Evolutionary conservation across 2,888 invertebrate species (phyloP).

Genomic region (Anarsia innoxiella): DNA sequence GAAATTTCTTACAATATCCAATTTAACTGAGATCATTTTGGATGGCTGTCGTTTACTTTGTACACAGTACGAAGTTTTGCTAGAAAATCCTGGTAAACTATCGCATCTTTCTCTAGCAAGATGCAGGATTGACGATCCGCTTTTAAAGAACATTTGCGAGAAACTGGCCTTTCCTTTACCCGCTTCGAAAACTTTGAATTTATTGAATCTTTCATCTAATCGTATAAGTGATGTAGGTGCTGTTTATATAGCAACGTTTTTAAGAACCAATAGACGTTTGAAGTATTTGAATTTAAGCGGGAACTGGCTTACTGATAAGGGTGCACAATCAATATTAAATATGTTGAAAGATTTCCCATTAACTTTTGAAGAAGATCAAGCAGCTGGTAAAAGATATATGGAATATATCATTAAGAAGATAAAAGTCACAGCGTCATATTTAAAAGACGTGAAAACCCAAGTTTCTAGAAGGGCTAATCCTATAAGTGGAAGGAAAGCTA

Average conservation of each 20-base stretch:
- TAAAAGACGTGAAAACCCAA: neutral
- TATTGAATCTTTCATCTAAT: conserved; percentile 39
- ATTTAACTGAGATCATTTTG: neutral
- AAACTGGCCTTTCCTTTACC: neutral
- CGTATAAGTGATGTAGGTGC: conserved; percentile 39
- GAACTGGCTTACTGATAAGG: neutral
- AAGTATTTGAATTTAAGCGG: neutral
- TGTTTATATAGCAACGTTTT: neutral
- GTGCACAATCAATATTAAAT: neutral
- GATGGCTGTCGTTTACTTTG: conserved; percentile 23
- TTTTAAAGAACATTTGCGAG: neutral
- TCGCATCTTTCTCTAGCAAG: neutral
- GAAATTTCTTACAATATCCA: neutral
- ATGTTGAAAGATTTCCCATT: neutral
- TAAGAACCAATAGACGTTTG: conserved; percentile 1
- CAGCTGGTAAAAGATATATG: no score
- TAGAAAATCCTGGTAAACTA: neutral
- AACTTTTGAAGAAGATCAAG: neutral
- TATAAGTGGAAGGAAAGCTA: no score
- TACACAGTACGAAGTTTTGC: conserved; percentile 30
- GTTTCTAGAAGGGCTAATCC: no score
- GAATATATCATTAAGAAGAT: no score
- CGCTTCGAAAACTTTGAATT: conserved; percentile 16
- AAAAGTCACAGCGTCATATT: neutral
- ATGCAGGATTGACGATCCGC: neutral